These are phyloP conservation scores for Diaperis boleti DNA, from an alignment of 2,888 invertebrate species.

Conservation along the genomic window DNA sequence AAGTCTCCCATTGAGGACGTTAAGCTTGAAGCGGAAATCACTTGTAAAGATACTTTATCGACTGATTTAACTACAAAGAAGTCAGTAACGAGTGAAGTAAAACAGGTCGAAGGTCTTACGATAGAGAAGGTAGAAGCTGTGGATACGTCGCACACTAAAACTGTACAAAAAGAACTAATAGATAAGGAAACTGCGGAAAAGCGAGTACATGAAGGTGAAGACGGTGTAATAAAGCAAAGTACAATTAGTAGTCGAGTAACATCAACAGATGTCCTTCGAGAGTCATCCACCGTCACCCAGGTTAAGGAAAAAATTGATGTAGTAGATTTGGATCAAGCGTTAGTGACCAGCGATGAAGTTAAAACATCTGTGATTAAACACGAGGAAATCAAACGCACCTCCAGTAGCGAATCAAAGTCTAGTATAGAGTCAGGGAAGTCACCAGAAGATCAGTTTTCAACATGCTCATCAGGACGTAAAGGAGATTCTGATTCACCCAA, in stretches of 20 bases:
- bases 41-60: constrained; percentile 48
- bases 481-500: constrained; percentile 59
- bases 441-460: constrained; percentile 70
- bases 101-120: constrained; percentile 51
- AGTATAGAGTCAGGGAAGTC: constrained; percentile 65
- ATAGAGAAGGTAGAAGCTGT: constrained; percentile 45
- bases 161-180: constrained; percentile 39
- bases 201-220: constrained; percentile 5
- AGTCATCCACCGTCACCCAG: constrained; percentile 54
- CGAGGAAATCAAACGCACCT: constrained; percentile 62
- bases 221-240: constrained; percentile 9
- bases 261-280: constrained; percentile 49
- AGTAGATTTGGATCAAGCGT: constrained; percentile 46
- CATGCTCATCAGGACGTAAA: constrained; percentile 62
- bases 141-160: constrained; percentile 49
- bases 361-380: constrained; percentile 45
- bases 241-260: constrained; percentile 42
- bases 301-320: constrained; percentile 46
- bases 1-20: constrained; percentile 45
- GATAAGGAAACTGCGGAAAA: constrained; percentile 43
- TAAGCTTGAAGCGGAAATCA: constrained; percentile 49
- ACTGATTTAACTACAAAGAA: constrained; percentile 45
- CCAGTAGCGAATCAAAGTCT: constrained; percentile 67
- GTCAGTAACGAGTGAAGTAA: constrained; percentile 53
- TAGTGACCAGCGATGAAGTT: constrained; percentile 41